Percentiles rank a stretch among this genome's conserved stretches.
Conservation (phyloP, 1,140 invertebrate species). For the Epicauta chinensis region DNA sequence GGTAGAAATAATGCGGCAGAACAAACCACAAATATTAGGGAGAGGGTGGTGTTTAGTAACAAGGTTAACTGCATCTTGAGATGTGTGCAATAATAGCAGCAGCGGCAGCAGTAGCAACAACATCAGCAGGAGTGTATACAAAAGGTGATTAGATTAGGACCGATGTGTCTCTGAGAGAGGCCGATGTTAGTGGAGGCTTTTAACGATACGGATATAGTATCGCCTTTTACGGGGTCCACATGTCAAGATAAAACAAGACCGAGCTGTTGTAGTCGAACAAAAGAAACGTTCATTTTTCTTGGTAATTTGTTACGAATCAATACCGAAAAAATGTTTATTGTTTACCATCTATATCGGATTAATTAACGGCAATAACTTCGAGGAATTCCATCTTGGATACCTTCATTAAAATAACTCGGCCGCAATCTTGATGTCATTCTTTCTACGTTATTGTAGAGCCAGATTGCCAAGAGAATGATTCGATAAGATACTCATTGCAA, state of each 20-base stretch:
- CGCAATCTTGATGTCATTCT: too few species aligned
- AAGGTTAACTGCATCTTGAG: constrained; percentile 7
- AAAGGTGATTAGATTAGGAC: constrained; percentile 8
- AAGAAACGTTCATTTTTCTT: constrained; percentile 9
- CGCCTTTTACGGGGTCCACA: neutral
- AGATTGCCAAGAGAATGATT: too few species aligned
- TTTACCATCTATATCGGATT: neutral
- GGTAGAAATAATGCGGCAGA: constrained; percentile 4
- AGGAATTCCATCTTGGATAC: too few species aligned
- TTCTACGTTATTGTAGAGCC: too few species aligned
- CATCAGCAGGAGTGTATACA: neutral
- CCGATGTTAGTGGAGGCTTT: constrained; percentile 8
- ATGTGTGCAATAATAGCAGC: neutral
- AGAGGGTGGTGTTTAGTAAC: constrained; percentile 4
- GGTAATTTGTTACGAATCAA: constrained; percentile 5
- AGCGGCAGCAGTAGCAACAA: too few species aligned
- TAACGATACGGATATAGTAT: constrained; percentile 4
- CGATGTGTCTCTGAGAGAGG: constrained; percentile 1
- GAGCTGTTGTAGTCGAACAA: neutral
- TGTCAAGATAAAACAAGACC: neutral
- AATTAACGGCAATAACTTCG: neutral
- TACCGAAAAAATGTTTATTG: constrained; percentile 3
- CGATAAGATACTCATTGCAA: too few species aligned
- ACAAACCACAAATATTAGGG: constrained; percentile 8
- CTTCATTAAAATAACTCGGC: too few species aligned